A percentile compares a stretch with the other conserved stretches of the same genome.
Conservation (phyloP, 2,797 vertebrate genomes). For the Scyliorhinus canicula region DNA sequence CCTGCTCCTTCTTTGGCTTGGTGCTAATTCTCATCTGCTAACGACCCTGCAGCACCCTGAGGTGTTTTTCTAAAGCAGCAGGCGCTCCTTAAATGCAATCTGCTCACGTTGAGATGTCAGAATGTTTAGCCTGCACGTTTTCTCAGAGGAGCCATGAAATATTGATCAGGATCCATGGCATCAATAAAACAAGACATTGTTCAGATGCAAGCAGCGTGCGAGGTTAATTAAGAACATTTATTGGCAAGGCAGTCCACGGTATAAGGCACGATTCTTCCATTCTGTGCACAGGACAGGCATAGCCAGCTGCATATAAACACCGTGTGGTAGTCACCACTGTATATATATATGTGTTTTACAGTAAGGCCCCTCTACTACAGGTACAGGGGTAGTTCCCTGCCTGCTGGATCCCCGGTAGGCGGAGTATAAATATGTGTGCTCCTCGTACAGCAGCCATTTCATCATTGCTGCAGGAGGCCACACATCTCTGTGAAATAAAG, state of each 20-base stretch:
- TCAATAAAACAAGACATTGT: not conserved
- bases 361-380: too few relatives aligned
- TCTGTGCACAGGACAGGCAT: not conserved
- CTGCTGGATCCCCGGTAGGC: too few relatives aligned
- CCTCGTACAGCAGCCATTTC: too few relatives aligned
- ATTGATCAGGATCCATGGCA: not conserved
- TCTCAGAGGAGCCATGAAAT: not conserved
- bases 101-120: not conserved
- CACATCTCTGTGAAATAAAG: too few relatives aligned
- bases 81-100: not conserved
- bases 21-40: not conserved
- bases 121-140: not conserved
- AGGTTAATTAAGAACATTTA: constrained; percentile 9
- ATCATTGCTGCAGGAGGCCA: too few relatives aligned
- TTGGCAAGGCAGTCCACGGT: not conserved
- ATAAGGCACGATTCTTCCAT: not conserved
- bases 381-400: too few relatives aligned
- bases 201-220: not conserved
- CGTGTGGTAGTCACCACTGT: too few relatives aligned
- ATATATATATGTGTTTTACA: too few relatives aligned
- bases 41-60: not conserved
- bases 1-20: not conserved
- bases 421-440: too few relatives aligned
- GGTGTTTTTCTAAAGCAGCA: not conserved
- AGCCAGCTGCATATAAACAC: not conserved